phyloP scores from a whole-genome alignment of 2,888 invertebrate species.

The Meghimatium bilineatum region DNA sequence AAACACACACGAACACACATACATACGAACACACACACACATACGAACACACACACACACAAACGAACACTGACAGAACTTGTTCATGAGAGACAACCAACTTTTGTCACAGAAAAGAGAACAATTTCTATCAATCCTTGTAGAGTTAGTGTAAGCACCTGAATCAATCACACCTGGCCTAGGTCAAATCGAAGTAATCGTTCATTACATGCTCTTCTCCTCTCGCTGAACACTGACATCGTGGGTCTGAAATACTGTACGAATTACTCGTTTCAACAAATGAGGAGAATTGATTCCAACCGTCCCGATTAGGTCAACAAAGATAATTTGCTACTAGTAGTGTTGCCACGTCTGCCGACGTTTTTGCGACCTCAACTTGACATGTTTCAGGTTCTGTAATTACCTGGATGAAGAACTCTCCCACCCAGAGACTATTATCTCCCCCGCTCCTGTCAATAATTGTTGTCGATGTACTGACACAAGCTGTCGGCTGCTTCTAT shows the following conservation, averaged over 20 bases:
- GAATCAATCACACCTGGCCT: background rate
- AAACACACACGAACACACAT: background rate
- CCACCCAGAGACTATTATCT: background rate
- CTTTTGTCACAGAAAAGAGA: no score
- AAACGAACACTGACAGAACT: no score
- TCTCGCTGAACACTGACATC: background rate
- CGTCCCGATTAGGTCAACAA: constrained; percentile 9
- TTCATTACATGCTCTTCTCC: background rate
- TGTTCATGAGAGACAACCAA: no score
- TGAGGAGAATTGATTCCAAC: background rate
- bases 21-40: background rate
- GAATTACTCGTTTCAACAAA: background rate
- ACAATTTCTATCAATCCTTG: no score
- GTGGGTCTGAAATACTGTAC: background rate
- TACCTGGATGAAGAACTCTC: constrained; percentile 16
- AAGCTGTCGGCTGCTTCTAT: background rate
- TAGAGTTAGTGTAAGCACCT: background rate
- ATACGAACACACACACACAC: no score
- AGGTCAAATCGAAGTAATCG: background rate
- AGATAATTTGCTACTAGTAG: no score
- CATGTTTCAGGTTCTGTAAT: constrained; percentile 8
- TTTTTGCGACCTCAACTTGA: background rate
- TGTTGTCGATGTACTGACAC: background rate
- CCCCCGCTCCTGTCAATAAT: constrained; percentile 2
- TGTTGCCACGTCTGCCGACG: background rate